A percentile compares a stretch with the other conserved stretches of the same genome.
These are phyloP conservation scores for Andrena trimmerana DNA, from an alignment of 2,888 invertebrate genomes.

Conservation along the genomic window DNA sequence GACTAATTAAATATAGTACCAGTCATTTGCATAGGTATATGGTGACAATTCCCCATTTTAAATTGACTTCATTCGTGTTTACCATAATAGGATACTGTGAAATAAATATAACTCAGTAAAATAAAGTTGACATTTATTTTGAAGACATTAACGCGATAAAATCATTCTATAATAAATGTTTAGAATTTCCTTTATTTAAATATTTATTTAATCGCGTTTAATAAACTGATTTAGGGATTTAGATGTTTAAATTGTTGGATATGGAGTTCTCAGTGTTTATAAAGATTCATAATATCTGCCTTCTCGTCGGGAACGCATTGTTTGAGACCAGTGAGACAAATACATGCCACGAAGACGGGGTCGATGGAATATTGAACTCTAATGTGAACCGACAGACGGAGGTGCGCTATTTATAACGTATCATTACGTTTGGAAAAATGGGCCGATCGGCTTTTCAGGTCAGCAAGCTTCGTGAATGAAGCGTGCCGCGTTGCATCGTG, in stretches of 20 bases:
- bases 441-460: constrained; percentile 68
- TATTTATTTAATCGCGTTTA: neutral
- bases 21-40: neutral
- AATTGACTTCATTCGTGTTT: no score
- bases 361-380: constrained; percentile 7
- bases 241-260: neutral
- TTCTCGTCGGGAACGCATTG: neutral
- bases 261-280: neutral
- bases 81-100: no score
- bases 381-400: constrained; percentile 15
- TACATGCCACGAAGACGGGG: neutral
- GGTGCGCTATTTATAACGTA: constrained; percentile 56
- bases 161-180: neutral
- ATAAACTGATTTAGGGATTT: neutral
- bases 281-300: neutral
- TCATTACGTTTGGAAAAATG: constrained; percentile 63
- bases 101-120: no score
- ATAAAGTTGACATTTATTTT: no score
- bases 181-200: neutral
- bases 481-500: constrained; percentile 49
- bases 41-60: no score
- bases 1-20: neutral
- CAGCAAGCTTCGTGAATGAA: constrained; percentile 66
- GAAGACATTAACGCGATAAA: no score
- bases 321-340: constrained; percentile 1